Conservation (phyloP, 2,797 vertebrate species). For the Sebastes minor region DNA sequence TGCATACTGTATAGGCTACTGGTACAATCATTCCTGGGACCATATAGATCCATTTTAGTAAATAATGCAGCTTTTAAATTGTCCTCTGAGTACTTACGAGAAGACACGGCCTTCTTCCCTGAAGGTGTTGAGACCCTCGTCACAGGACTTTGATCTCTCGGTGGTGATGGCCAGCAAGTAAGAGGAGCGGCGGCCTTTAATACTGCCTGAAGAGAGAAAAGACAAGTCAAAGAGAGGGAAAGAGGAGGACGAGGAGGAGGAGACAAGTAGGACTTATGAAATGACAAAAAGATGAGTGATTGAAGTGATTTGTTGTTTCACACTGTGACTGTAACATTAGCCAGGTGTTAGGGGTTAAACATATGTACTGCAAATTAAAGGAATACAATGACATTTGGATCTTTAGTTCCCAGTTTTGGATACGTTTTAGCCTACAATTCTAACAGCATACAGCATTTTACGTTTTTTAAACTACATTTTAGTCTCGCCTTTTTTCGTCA, state of each 20-base stretch:
- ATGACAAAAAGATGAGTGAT: not conserved
- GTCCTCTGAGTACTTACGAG: conserved; percentile 77
- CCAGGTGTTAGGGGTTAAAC: not conserved
- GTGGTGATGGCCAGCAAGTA: conserved; percentile 95
- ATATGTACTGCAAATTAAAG: not conserved
- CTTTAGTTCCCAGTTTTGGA: not conserved
- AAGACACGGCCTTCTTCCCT: conserved; percentile 89
- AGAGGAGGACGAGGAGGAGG: not conserved
- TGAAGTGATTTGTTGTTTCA: not conserved
- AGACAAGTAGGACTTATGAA: not conserved
- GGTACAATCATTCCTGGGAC: not conserved
- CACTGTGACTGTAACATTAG: not conserved
- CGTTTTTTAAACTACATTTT: no score
- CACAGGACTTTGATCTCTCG: conserved; percentile 96
- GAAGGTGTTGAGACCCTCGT: conserved; percentile 94
- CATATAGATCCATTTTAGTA: not conserved
- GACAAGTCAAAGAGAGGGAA: not conserved
- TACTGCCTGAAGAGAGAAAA: conserved; percentile 83
- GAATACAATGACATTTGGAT: not conserved
- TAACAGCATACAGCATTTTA: not conserved
- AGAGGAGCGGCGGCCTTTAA: conserved; percentile 93
- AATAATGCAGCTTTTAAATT: not conserved
- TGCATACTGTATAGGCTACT: not conserved
- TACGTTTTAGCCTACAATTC: not conserved
- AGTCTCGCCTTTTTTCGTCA: no score